A percentile compares a stretch with the other conserved stretches of the same genome.
phyloP scores from a whole-genome alignment of 2,113 vertebrate genomes.

The Furnarius figulus region DNA sequence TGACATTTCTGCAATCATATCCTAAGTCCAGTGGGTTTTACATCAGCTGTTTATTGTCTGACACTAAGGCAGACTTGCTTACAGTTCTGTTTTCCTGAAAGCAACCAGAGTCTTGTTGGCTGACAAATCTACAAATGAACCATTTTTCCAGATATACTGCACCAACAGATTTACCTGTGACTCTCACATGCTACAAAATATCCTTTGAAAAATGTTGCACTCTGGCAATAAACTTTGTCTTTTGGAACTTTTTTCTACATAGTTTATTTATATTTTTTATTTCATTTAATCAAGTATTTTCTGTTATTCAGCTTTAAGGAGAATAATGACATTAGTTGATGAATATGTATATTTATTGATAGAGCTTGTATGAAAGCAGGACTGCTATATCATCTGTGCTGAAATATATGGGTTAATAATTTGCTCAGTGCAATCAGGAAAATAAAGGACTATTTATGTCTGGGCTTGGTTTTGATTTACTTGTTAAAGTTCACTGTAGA shows the following conservation, averaged over 20 bases:
- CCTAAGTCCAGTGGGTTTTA: neutral
- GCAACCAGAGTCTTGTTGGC: neutral
- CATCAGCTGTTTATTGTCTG: neutral
- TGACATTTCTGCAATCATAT: neutral
- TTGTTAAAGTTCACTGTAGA: neutral
- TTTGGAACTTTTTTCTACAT: neutral
- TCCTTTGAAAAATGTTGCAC: neutral
- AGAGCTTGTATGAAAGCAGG: neutral
- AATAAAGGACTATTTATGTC: neutral
- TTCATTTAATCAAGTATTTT: neutral
- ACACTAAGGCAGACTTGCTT: neutral
- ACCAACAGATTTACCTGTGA: neutral
- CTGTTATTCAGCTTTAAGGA: neutral
- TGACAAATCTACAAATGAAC: neutral
- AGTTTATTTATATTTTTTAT: neutral
- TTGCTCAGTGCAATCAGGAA: neutral
- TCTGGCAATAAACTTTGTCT: neutral
- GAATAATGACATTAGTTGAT: neutral
- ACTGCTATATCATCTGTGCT: neutral
- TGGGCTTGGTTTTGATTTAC: neutral
- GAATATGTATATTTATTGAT: neutral
- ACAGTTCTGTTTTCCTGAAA: neutral
- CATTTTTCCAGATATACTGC: neutral
- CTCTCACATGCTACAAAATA: neutral
- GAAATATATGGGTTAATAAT: neutral